Percentiles rank a stretch among this genome's conserved stretches.
These are phyloP conservation scores for Chrysopilus asiliformis DNA, from an alignment of 2,888 invertebrate genomes.

Conservation along the genomic window DNA sequence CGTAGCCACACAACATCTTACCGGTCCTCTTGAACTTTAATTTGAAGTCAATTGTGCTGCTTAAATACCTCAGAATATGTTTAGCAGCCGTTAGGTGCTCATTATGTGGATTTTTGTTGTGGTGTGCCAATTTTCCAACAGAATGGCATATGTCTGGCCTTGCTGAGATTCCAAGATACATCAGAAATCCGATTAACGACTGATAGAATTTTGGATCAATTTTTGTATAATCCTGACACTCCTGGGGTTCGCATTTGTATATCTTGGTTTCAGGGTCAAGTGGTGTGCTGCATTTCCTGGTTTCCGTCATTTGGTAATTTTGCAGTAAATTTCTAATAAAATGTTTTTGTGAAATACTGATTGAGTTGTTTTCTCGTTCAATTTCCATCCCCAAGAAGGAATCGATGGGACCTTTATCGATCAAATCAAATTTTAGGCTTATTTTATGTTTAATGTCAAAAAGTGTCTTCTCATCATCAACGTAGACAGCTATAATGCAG, in stretches of 20 bases:
- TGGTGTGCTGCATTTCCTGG: constrained; percentile 6
- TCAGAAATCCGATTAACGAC: constrained; percentile 13
- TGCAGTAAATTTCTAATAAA: neutral
- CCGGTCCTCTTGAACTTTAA: constrained; percentile 13
- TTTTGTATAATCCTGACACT: neutral
- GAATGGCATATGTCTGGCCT: constrained; percentile 12
- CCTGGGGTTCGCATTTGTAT: too few relatives aligned
- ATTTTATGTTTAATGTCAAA: neutral
- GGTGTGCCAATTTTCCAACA: constrained; percentile 13
- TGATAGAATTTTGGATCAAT: constrained; percentile 6
- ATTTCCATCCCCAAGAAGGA: too few relatives aligned
- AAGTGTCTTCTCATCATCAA: neutral
- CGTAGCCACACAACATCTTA: constrained; percentile 11
- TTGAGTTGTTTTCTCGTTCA: too few relatives aligned
- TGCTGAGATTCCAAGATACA: constrained; percentile 10
- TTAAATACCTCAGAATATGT: constrained; percentile 16
- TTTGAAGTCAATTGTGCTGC: constrained; percentile 11
- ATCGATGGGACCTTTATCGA: constrained; percentile 2
- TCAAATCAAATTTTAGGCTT: neutral
- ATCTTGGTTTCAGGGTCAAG: constrained; percentile 4
- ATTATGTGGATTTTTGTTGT: constrained; percentile 15
- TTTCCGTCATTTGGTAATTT: constrained; percentile 1
- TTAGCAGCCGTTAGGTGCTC: too few relatives aligned
- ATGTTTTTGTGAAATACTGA: neutral
- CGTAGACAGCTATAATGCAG: neutral